These are phyloP conservation scores for Ptilodon capucinus DNA, from an alignment of 2,888 invertebrate genomes.

Conservation along the genomic window DNA sequence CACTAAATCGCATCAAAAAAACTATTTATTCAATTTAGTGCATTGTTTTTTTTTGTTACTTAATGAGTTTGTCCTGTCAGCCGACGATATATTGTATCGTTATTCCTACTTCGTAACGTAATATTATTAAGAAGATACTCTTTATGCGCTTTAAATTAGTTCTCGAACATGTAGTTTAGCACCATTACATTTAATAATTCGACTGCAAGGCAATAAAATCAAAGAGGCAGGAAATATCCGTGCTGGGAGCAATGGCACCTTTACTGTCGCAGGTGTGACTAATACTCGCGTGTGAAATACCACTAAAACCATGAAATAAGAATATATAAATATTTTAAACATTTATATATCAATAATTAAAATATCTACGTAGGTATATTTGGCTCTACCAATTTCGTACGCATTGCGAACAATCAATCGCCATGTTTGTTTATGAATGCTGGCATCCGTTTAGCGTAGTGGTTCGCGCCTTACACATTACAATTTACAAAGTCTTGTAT, in stretches of 20 bases:
- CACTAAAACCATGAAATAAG: constrained; percentile 24
- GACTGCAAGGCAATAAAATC: constrained; percentile 44
- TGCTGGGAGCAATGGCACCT: constrained; percentile 44
- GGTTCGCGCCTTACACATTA: constrained; percentile 8
- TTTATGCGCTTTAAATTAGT: constrained; percentile 40
- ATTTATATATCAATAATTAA: not conserved
- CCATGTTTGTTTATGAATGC: constrained; percentile 43
- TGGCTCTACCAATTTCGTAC: constrained; percentile 6
- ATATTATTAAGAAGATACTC: constrained; percentile 9
- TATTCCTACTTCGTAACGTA: not conserved
- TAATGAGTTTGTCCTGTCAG: too few species aligned
- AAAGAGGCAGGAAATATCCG: constrained; percentile 33
- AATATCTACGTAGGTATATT: not conserved
- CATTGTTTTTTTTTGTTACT: too few species aligned
- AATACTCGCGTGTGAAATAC: constrained; percentile 41
- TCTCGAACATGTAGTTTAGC: constrained; percentile 28
- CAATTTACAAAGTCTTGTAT: not conserved
- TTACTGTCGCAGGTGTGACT: constrained; percentile 54
- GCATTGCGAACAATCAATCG: constrained; percentile 53
- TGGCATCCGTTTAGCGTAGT: constrained; percentile 18
- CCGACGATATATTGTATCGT: too few species aligned
- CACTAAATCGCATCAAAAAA: too few species aligned
- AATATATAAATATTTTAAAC: constrained; percentile 1
- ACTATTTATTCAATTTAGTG: too few species aligned
- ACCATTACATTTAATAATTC: constrained; percentile 36